phyloP scores from a whole-genome alignment of 2,888 invertebrate species.

The Platypus cylindrus region DNA sequence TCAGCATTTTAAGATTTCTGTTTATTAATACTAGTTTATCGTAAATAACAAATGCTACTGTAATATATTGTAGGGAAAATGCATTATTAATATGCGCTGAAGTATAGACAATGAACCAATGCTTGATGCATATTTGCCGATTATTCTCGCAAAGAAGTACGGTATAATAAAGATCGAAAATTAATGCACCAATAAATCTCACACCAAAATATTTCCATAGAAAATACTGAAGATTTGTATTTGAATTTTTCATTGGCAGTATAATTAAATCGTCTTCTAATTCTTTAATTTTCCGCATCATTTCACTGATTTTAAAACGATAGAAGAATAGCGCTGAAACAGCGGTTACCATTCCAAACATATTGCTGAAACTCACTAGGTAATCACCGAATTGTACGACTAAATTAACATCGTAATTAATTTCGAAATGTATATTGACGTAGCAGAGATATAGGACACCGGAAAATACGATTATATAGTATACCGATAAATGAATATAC shows the following conservation, averaged over 20 bases:
- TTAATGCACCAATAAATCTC: no score
- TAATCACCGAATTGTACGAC: constrained; percentile 16
- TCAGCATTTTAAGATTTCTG: background rate
- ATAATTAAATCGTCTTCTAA: constrained; percentile 1
- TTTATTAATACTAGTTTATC: constrained; percentile 1
- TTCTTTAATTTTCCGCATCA: background rate
- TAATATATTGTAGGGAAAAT: constrained; percentile 8
- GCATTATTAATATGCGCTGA: constrained; percentile 15
- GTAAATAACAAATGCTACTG: constrained; percentile 1
- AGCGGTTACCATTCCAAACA: constrained; percentile 11
- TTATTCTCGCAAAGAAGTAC: constrained; percentile 4
- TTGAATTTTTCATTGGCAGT: background rate
- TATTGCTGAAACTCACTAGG: constrained; percentile 12
- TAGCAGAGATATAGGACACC: constrained; percentile 10
- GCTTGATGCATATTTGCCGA: constrained; percentile 9
- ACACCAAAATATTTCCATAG: constrained; percentile 1
- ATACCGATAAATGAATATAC: constrained; percentile 5
- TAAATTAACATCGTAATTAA: constrained; percentile 10
- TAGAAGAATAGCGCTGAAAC: constrained; percentile 11
- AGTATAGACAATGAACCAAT: constrained; percentile 13
- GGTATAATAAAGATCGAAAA: constrained; percentile 2
- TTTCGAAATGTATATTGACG: constrained; percentile 6
- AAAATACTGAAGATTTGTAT: background rate
- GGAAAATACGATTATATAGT: constrained; percentile 3
- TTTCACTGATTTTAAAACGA: constrained; percentile 10